Conservation (phyloP, 2,113 vertebrate species). For the Galbula dea region DNA sequence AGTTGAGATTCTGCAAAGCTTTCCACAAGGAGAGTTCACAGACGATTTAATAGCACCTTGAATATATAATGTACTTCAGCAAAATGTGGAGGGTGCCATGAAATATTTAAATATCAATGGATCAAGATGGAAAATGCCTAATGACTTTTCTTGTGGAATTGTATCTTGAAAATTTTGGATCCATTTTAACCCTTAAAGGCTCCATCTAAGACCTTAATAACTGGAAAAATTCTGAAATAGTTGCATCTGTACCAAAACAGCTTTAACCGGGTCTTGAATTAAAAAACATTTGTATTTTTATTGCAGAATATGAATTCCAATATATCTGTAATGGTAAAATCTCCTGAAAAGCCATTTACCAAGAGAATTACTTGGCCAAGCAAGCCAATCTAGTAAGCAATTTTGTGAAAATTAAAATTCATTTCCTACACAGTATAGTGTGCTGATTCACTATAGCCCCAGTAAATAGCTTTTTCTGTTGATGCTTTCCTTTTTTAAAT, state of each 20-base stretch:
- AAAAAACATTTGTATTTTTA: background rate
- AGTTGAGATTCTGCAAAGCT: background rate
- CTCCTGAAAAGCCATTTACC: constrained; percentile 19
- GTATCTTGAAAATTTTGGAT: background rate
- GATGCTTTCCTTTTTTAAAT: background rate
- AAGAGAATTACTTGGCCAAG: background rate
- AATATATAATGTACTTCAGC: background rate
- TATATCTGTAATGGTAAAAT: background rate
- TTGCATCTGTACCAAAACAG: background rate
- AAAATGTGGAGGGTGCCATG: background rate
- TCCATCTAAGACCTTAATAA: background rate
- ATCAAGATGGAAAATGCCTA: background rate
- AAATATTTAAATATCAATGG: constrained; percentile 25
- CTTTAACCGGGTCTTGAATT: constrained; percentile 4
- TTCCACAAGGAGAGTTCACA: background rate
- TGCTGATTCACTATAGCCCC: background rate
- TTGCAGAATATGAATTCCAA: constrained; percentile 4
- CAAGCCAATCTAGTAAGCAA: constrained; percentile 5
- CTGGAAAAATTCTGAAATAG: background rate
- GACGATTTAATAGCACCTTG: background rate
- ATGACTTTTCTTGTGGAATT: background rate
- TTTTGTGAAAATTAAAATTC: constrained; percentile 38
- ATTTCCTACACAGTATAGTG: background rate
- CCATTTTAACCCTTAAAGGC: constrained; percentile 2
- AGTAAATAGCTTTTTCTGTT: constrained; percentile 31